Evolutionary conservation across 2,797 vertebrate genomes (phyloP).

Genomic region (Graptemys geographica): DNA sequence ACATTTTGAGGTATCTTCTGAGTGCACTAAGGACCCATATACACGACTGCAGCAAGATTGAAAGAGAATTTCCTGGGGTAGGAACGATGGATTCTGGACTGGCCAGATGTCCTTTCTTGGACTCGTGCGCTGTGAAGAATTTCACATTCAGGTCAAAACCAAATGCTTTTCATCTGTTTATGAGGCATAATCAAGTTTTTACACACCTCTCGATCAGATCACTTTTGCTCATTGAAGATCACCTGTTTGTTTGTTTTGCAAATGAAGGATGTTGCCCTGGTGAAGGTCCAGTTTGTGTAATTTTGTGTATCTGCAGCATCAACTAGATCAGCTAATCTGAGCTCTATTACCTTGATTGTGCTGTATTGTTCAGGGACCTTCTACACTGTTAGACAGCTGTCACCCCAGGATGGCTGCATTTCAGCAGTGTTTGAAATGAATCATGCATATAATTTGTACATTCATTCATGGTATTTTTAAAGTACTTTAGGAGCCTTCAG

Average conservation of each 20-base stretch:
- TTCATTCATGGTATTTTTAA: background rate
- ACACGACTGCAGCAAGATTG: background rate
- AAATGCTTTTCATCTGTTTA: background rate
- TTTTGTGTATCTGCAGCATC: background rate
- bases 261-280: background rate
- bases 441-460: fast-evolving
- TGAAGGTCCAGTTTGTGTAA: background rate
- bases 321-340: background rate
- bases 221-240: background rate
- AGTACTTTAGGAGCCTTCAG: background rate
- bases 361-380: background rate
- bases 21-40: background rate
- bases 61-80: background rate
- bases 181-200: background rate
- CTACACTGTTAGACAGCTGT: background rate
- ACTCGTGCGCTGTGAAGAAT: background rate
- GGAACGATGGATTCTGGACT: background rate
- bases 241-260: background rate
- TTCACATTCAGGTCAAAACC: background rate
- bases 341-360: background rate
- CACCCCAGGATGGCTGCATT: background rate
- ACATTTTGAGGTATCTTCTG: fast-evolving
- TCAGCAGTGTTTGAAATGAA: fast-evolving
- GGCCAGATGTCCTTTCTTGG: background rate
- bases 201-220: background rate